A percentile compares a stretch with the other conserved stretches of the same genome.
phyloP scores from a whole-genome alignment of 2,888 invertebrate genomes.

The Osmoderma eremita region DNA sequence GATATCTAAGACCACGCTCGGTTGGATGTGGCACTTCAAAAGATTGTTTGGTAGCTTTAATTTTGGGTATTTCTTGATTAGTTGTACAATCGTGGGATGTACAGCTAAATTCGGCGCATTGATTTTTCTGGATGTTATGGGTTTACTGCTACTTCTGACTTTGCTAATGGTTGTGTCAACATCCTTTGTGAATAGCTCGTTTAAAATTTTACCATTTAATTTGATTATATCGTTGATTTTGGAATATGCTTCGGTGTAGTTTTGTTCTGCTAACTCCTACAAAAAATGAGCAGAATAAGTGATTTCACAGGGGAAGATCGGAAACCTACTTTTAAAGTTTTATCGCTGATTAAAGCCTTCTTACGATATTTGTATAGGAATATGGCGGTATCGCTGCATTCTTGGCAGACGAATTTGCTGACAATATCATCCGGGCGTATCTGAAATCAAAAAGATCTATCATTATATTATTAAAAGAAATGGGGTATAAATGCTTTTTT shows the following conservation, averaged over 20 bases:
- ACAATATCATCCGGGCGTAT: constrained; percentile 40
- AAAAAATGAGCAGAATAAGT: constrained; percentile 10
- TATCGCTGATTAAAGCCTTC: constrained; percentile 42
- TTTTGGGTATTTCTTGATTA: constrained; percentile 35
- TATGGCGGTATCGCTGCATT: constrained; percentile 44
- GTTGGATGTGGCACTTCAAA: constrained; percentile 36
- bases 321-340: constrained; percentile 43
- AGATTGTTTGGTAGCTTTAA: constrained; percentile 41
- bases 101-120: constrained; percentile 2
- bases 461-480: too few species aligned
- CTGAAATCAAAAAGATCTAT: constrained; percentile 39
- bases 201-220: not conserved
- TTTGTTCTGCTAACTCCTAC: constrained; percentile 25
- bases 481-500: too few species aligned
- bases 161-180: not conserved
- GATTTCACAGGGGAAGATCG: not conserved
- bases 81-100: constrained; percentile 37
- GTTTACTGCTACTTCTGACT: not conserved
- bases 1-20: constrained; percentile 36
- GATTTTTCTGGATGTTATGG: not conserved
- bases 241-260: not conserved
- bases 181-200: not conserved
- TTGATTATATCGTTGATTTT: not conserved
- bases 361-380: constrained; percentile 44
- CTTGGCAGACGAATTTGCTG: constrained; percentile 43